A percentile compares a stretch with the other conserved stretches of the same genome.
Evolutionary conservation across 2,113 vertebrate species (phyloP).

Genomic region (Rhipidura dahli): DNA sequence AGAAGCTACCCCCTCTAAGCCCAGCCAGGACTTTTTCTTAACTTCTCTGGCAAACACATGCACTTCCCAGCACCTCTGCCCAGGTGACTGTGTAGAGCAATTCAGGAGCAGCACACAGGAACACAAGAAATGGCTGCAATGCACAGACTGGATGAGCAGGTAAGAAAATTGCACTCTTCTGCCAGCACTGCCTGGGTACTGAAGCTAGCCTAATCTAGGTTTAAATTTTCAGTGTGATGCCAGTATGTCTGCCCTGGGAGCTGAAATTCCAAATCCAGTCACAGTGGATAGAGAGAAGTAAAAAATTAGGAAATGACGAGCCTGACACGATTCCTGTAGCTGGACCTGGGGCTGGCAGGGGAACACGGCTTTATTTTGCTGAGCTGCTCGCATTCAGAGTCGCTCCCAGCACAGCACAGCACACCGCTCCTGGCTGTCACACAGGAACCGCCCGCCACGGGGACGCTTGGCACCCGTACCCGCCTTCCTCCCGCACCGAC

Average conservation of each 20-base stretch:
- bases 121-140: background rate
- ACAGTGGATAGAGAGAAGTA: accelerated
- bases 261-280: background rate
- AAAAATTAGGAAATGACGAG: accelerated
- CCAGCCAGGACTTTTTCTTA: background rate
- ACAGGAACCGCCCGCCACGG: background rate
- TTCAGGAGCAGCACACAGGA: background rate
- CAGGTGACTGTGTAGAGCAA: accelerated
- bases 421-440: accelerated
- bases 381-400: background rate
- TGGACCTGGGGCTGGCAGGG: background rate
- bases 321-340: background rate
- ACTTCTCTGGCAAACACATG: background rate
- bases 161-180: background rate
- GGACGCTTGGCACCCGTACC: accelerated
- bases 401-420: background rate
- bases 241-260: background rate
- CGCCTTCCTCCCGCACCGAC: background rate
- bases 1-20: background rate
- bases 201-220: background rate
- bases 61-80: background rate
- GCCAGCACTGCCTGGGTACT: background rate
- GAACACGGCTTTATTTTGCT: accelerated
- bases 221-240: background rate
- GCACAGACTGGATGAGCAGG: background rate